phyloP scores from a whole-genome alignment of 2,888 invertebrate genomes.

The Euplexia lucipara region DNA sequence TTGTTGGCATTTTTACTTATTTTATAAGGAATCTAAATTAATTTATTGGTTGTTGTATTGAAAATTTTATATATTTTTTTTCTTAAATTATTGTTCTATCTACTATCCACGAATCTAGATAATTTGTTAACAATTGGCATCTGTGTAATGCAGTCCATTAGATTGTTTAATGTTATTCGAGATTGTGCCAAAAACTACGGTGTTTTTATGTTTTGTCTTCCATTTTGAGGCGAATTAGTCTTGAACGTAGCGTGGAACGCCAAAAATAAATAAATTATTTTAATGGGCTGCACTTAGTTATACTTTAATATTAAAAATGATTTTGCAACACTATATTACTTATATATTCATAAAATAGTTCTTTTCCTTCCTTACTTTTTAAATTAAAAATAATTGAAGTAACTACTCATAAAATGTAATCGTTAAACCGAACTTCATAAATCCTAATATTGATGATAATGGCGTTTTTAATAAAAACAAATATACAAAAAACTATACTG shows the following conservation, averaged over 20 bases:
- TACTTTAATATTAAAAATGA: constrained; percentile 69
- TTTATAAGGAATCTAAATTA: constrained; percentile 91
- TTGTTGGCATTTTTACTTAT: constrained; percentile 91
- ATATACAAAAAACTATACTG: constrained; percentile 85
- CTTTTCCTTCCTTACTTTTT: constrained; percentile 86
- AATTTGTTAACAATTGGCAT: constrained; percentile 84
- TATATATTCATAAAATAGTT: constrained; percentile 80
- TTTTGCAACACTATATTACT: constrained; percentile 74
- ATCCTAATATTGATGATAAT: constrained; percentile 91
- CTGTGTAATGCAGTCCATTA: constrained; percentile 87
- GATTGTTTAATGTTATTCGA: constrained; percentile 66
- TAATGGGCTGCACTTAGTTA: constrained; percentile 78
- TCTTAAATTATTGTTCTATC: constrained; percentile 88
- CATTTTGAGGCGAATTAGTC: constrained; percentile 58
- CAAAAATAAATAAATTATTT: constrained; percentile 60
- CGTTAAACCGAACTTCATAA: constrained; percentile 91
- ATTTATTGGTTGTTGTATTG: constrained; percentile 91
- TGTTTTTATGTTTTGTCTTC: constrained; percentile 65
- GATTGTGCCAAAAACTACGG: constrained; percentile 82
- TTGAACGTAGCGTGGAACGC: constrained; percentile 64
- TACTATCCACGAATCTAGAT: constrained; percentile 78
- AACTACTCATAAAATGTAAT: constrained; percentile 91
- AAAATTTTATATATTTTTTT: constrained; percentile 86
- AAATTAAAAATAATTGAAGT: constrained; percentile 86
- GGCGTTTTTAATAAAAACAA: constrained; percentile 91